A percentile compares a stretch with the other conserved stretches of the same genome.
These are phyloP conservation scores for Cyprinodon tularosa DNA, from an alignment of 2,113 vertebrate species.

Conservation along the genomic window DNA sequence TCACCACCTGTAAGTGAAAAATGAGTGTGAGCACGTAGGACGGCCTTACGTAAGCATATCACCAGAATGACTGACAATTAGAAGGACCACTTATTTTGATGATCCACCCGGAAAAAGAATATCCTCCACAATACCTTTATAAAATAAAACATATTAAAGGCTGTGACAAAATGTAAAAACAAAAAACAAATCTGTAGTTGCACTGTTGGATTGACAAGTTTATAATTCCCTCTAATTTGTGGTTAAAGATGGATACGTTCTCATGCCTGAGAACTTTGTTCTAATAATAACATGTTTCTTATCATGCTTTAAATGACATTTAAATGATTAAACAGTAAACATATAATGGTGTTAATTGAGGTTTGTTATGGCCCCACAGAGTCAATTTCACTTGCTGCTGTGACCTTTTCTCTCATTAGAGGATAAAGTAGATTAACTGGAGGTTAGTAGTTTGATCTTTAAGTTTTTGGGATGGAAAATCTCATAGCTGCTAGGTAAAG, in stretches of 20 bases:
- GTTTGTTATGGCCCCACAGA: conserved; percentile 9
- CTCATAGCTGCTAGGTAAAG: conserved; percentile 9
- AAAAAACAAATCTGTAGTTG: background rate
- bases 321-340: conserved; percentile 17
- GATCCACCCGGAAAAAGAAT: too few species aligned
- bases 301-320: conserved; percentile 29
- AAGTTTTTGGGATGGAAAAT: conserved; percentile 1
- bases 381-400: conserved; percentile 6
- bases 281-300: conserved; percentile 20
- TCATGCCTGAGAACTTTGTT: conserved; percentile 1
- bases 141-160: background rate
- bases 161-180: background rate
- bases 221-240: conserved; percentile 1
- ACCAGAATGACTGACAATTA: too few species aligned
- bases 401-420: conserved; percentile 28
- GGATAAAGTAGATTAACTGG: conserved; percentile 11
- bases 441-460: conserved; percentile 15
- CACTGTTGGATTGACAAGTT: background rate
- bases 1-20: too few species aligned
- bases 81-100: too few species aligned
- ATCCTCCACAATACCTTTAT: too few species aligned
- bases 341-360: conserved; percentile 1
- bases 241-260: background rate
- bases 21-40: too few species aligned
- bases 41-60: too few species aligned